phyloP scores from a whole-genome alignment of 2,797 vertebrate species.

The Tapirus indicus region DNA sequence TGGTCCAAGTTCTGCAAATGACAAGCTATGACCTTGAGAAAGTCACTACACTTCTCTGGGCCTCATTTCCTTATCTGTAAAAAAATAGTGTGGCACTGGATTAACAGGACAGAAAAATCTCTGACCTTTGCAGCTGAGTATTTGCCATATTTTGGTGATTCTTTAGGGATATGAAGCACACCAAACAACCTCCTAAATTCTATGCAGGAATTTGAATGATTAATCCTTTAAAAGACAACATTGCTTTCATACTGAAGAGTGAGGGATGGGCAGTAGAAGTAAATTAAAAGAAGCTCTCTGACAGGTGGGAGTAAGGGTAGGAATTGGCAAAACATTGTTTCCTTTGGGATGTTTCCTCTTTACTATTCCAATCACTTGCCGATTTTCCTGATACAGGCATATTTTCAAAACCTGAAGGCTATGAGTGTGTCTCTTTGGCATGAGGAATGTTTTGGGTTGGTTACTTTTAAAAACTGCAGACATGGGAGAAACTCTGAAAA shows the following conservation, averaged over 20 bases:
- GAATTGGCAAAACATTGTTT: not conserved
- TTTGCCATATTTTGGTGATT: not conserved
- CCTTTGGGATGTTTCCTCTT: not conserved
- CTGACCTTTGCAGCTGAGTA: not conserved
- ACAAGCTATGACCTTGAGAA: constrained; percentile 49
- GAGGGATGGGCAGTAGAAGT: not conserved
- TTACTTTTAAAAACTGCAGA: no score
- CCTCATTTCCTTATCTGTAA: constrained; percentile 16
- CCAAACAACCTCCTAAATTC: constrained; percentile 20
- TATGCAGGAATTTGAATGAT: not conserved
- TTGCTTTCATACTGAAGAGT: not conserved
- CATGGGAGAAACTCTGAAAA: no score
- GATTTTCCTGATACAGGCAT: not conserved
- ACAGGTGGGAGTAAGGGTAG: not conserved
- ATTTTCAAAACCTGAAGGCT: constrained; percentile 55
- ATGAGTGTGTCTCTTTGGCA: not conserved
- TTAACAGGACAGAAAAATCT: not conserved
- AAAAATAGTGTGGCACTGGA: not conserved
- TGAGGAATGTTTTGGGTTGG: no score
- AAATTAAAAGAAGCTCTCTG: constrained; percentile 52
- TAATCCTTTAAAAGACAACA: constrained; percentile 40
- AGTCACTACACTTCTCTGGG: not conserved
- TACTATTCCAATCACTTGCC: not conserved
- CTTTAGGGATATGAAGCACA: constrained; percentile 26
- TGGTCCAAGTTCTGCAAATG: constrained; percentile 39